Conservation (phyloP, 2,797 vertebrate genomes). For the Crenuchus spilurus region DNA sequence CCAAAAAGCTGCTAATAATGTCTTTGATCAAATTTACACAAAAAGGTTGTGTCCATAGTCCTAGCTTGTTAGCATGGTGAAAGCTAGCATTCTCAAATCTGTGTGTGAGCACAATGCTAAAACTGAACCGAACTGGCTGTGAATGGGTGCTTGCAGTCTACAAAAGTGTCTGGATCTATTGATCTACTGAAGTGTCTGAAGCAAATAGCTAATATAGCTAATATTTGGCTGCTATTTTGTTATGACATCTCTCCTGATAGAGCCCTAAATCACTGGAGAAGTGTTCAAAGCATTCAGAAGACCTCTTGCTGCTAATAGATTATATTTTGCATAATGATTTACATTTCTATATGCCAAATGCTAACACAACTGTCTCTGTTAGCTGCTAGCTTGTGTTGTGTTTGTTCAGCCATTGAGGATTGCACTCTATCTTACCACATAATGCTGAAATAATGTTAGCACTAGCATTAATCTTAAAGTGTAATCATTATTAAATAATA, state of each 20-base stretch:
- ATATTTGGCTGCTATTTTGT: conserved; percentile 59
- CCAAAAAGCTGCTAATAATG: conserved; percentile 10
- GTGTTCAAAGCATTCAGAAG: background rate
- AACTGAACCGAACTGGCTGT: conserved; percentile 60
- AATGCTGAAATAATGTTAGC: too few species aligned
- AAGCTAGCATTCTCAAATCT: conserved; percentile 31
- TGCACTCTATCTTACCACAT: too few species aligned
- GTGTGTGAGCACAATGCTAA: conserved; percentile 13
- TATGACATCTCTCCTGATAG: conserved; percentile 51
- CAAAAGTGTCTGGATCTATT: conserved; percentile 10
- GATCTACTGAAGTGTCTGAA: conserved; percentile 38
- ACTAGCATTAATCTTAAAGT: too few species aligned
- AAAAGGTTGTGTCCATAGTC: conserved; percentile 20
- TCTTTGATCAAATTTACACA: conserved; percentile 55
- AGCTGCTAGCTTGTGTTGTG: too few species aligned
- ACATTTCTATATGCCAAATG: too few species aligned
- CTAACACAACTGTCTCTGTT: too few species aligned
- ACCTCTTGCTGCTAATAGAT: conserved; percentile 20
- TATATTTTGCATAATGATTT: too few species aligned
- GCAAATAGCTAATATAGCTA: conserved; percentile 25
- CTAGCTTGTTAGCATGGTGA: conserved; percentile 51
- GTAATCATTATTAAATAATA: too few species aligned
- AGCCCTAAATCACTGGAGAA: background rate
- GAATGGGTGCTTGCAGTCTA: conserved; percentile 20
- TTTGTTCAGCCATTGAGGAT: too few species aligned